Percentiles rank a stretch among this genome's conserved stretches.
These are phyloP conservation scores for Atta cephalotes DNA, from an alignment of 1,140 invertebrate genomes.

Conservation along the genomic window DNA sequence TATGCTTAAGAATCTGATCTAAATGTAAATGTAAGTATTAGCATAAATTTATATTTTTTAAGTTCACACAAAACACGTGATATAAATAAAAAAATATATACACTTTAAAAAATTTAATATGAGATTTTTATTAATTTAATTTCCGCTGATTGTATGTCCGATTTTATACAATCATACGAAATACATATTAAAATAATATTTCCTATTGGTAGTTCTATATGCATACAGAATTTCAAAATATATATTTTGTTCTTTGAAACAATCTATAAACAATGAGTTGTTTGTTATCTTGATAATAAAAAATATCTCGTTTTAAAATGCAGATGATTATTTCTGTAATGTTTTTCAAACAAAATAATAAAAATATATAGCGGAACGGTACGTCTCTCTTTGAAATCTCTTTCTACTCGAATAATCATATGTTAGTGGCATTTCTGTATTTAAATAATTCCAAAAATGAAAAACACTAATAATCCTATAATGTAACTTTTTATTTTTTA, in stretches of 20 bases:
- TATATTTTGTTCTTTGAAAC: not conserved
- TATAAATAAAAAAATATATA: not conserved
- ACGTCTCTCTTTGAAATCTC: not conserved
- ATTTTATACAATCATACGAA: not conserved
- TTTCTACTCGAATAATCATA: not conserved
- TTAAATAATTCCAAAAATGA: not conserved
- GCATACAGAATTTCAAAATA: not conserved
- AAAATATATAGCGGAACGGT: not conserved
- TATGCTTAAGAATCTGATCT: not conserved
- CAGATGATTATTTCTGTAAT: not conserved
- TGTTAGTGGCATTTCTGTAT: not conserved
- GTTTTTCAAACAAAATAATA: not conserved
- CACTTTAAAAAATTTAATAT: not conserved
- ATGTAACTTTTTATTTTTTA: slow-evolving; percentile 8
- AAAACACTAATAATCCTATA: not conserved
- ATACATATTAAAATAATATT: not conserved
- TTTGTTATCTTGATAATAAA: not conserved
- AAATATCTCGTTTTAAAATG: not conserved
- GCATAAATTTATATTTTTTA: not conserved
- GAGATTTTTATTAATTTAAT: not conserved
- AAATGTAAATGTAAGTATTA: not conserved
- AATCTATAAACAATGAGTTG: not conserved
- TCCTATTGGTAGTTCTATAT: not conserved
- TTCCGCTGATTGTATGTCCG: not conserved
- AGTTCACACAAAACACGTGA: not conserved